Base-by-base conservation (phyloP, 1,140 invertebrate genomes). In the Heliconius melpomene region DNA sequence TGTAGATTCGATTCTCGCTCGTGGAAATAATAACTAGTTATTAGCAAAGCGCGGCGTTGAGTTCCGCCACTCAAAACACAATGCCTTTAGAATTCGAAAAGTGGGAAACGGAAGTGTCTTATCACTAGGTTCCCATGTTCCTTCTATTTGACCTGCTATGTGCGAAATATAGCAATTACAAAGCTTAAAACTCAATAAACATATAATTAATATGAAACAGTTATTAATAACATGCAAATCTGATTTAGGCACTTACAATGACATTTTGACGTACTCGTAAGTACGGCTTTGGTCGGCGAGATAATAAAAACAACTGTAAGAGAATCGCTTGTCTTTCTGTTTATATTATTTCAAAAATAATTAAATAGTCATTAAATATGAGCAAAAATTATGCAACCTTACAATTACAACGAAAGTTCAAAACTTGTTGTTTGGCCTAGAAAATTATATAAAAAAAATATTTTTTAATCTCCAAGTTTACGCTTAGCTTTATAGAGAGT, bases 261-360 rank as follows among this genome's bases (percentile, higher is more conserved):
- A 26, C 60, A 66, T 66, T 66, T 66, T 66, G 60, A 7, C 23
- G 60, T 13, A 32, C 32, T 32, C 32, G 32, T 32, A 32, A 32
- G 32, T 32, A 66, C 60, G 11, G n/a, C 23, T 66, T 26, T 66
- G 23, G 60, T n/a, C 60, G 9, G 26, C 60, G 9, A 66, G 23
- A 66, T 3, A 66, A 66, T 66, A 9, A 66, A 13, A 66, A 66
- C 60, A 26, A 66, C 60, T 66, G 60, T 66, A 26, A 66, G n/a
- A 5, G 5, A 23, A 9, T 29, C 23, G 23, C 13, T 66, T 26
- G 2, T 29, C n/a, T 26, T 66, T 66, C 23, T 3, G 23, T 66
- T 66, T 66, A 66, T 66, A 66, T 66, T 66, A 66, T 66, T 9
- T 16, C 23, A 66, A 26, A 66, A 26, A 66, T 26, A 66, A 66